Evolutionary conservation across 2,797 vertebrate species (phyloP).

Genomic region (Delichon dasypus): DNA sequence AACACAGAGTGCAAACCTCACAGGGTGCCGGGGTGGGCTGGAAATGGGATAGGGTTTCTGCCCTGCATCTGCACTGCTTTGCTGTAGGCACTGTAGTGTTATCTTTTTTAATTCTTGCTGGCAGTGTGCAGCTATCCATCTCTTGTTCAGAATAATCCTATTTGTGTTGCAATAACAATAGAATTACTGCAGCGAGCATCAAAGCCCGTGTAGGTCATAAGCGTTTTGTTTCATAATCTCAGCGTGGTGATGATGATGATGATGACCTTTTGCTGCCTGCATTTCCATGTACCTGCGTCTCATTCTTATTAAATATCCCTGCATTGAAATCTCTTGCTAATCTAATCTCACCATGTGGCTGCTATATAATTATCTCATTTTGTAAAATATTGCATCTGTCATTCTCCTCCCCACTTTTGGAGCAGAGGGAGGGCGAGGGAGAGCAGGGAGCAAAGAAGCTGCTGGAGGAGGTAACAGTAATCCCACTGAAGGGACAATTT

Average conservation of each 20-base stretch:
- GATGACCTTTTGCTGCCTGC: slow-evolving; percentile 62
- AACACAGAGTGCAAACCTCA: neutral
- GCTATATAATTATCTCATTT: slow-evolving; percentile 76
- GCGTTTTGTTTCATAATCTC: slow-evolving; percentile 49
- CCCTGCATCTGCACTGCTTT: neutral
- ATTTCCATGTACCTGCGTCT: slow-evolving; percentile 40
- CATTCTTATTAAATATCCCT: slow-evolving; percentile 70
- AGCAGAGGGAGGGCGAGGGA: slow-evolving; percentile 40
- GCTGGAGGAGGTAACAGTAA: slow-evolving; percentile 40
- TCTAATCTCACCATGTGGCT: slow-evolving; percentile 73
- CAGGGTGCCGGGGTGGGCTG: neutral
- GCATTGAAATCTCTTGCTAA: slow-evolving; percentile 70
- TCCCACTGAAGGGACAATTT: slow-evolving; percentile 43
- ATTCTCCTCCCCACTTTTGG: neutral
- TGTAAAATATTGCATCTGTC: slow-evolving; percentile 75
- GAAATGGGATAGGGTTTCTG: neutral
- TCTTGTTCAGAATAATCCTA: slow-evolving; percentile 56
- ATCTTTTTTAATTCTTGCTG: slow-evolving; percentile 27
- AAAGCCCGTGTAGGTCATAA: slow-evolving; percentile 59
- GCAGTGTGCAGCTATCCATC: neutral
- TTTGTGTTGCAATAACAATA: slow-evolving; percentile 67
- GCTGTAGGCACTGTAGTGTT: neutral
- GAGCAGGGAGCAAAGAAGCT: neutral
- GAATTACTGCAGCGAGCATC: slow-evolving; percentile 58
- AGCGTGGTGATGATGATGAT: slow-evolving; percentile 50